A percentile compares a stretch with the other conserved stretches of the same genome.
Conservation (phyloP, 1,140 invertebrate genomes). For the Holotrichia oblita region DNA sequence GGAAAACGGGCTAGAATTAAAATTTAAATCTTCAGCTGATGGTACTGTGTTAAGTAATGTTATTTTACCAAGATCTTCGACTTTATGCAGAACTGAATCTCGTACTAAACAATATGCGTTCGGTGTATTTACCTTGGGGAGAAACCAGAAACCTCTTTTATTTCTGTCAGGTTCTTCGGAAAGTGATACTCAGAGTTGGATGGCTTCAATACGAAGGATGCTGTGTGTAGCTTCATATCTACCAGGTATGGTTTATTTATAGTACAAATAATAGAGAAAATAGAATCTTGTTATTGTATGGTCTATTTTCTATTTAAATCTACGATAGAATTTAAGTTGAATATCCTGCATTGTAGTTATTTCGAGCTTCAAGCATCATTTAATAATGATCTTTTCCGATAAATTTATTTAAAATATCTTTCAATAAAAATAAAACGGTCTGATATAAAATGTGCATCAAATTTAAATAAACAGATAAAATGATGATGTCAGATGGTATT, state of each 20-base stretch:
- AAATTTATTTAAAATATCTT: too few species aligned
- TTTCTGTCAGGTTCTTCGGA: slow-evolving; percentile 65
- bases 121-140: slow-evolving; percentile 63
- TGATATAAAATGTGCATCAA: too few species aligned
- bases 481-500: neutral
- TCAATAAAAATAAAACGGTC: too few species aligned
- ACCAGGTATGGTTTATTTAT: slow-evolving; percentile 50
- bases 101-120: slow-evolving; percentile 66
- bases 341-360: neutral
- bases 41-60: slow-evolving; percentile 52
- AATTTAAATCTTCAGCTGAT: slow-evolving; percentile 54
- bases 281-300: slow-evolving; percentile 1
- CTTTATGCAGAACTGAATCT: slow-evolving; percentile 65
- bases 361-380: too few species aligned
- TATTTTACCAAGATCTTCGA: slow-evolving; percentile 60
- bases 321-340: neutral
- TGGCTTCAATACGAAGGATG: slow-evolving; percentile 63
- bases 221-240: slow-evolving; percentile 59
- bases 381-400: too few species aligned
- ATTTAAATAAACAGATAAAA: neutral
- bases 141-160: slow-evolving; percentile 63
- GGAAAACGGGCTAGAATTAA: slow-evolving; percentile 55
- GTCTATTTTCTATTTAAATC: neutral
- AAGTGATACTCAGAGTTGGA: slow-evolving; percentile 67
- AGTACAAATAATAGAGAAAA: neutral